Percentiles rank a stretch among this genome's conserved stretches.
Evolutionary conservation across 2,888 invertebrate genomes (phyloP).

Genomic region (Epirrhoe tristata): DNA sequence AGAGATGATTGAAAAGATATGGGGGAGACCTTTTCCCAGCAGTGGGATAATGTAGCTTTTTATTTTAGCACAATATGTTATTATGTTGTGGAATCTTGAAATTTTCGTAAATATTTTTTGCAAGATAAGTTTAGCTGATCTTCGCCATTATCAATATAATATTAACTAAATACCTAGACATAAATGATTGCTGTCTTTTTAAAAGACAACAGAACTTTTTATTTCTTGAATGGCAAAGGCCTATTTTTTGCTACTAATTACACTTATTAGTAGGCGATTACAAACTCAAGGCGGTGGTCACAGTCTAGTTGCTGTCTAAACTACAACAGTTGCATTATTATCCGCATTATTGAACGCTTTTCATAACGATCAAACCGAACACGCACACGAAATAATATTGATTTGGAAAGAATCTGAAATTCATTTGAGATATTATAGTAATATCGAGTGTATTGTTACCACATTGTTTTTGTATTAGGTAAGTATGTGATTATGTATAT

Average conservation of each 20-base stretch:
- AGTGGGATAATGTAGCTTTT: no score
- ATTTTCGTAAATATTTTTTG: no score
- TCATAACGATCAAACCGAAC: constrained; percentile 32
- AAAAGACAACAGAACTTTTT: neutral
- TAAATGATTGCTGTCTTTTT: neutral
- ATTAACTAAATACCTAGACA: neutral
- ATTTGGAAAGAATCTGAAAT: neutral
- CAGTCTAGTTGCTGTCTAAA: constrained; percentile 47
- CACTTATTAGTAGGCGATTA: constrained; percentile 37
- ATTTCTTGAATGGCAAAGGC: constrained; percentile 13
- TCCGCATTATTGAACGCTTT: constrained; percentile 49
- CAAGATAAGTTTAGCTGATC: no score
- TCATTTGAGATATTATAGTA: no score
- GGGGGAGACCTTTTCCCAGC: no score
- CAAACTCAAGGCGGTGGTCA: constrained; percentile 47
- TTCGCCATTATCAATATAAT: no score
- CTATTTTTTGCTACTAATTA: constrained; percentile 27
- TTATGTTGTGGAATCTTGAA: no score
- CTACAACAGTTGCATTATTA: constrained; percentile 47
- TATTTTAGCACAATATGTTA: no score
- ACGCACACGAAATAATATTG: neutral
- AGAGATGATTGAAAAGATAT: no score
- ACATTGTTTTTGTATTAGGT: no score
- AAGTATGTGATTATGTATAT: no score
- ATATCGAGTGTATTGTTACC: no score